A percentile compares a stretch with the other conserved stretches of the same genome.
These are phyloP conservation scores for Scomber japonicus DNA, from an alignment of 2,113 vertebrate species.

Conservation along the genomic window DNA sequence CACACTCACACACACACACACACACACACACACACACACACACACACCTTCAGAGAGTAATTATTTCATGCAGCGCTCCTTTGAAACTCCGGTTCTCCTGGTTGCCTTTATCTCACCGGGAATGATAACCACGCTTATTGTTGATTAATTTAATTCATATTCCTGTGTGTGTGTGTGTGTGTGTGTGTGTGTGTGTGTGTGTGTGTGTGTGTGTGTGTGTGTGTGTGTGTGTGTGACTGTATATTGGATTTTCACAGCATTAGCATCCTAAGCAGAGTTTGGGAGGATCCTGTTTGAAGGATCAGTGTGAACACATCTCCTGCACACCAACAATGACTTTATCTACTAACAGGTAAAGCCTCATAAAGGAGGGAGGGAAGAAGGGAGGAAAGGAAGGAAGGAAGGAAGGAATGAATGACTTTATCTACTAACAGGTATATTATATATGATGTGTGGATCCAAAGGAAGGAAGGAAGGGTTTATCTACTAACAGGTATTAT, in stretches of 20 bases:
- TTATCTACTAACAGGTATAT: too few species aligned
- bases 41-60: constrained; percentile 15
- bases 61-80: constrained; percentile 42
- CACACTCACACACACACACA: constrained; percentile 14
- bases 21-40: constrained; percentile 13
- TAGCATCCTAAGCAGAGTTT: not conserved
- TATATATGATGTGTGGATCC: too few species aligned
- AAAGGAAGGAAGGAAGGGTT: too few species aligned
- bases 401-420: too few species aligned
- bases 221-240: not conserved
- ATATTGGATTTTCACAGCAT: constrained; percentile 12
- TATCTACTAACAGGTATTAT: too few species aligned
- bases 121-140: constrained; percentile 52
- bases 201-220: constrained; percentile 10
- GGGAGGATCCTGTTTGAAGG: not conserved
- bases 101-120: constrained; percentile 38
- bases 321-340: too few species aligned
- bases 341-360: too few species aligned
- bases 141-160: constrained; percentile 61
- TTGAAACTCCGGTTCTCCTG: constrained; percentile 34
- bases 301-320: too few species aligned
- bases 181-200: constrained; percentile 15
- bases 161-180: constrained; percentile 4
- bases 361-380: too few species aligned
- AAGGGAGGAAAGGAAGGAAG: too few species aligned